Evolutionary conservation across 2,888 invertebrate species (phyloP).

Genomic region (Archaeoteleia sp.): DNA sequence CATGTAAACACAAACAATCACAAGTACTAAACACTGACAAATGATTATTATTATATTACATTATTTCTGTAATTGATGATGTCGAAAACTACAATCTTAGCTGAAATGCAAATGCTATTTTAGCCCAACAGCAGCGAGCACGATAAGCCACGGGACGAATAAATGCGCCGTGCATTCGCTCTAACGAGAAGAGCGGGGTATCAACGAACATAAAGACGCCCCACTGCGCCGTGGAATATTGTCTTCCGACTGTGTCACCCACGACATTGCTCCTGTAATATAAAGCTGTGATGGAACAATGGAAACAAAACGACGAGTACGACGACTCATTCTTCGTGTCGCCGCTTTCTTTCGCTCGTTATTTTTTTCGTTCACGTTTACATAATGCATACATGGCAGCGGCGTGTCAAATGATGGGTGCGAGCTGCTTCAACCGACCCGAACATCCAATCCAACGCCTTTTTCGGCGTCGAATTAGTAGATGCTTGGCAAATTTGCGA

Average conservation of each 20-base stretch:
- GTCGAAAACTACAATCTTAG: background rate
- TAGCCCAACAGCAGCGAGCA: conserved; percentile 11
- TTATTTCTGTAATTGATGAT: background rate
- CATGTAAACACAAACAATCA: no score
- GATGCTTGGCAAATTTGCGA: no score
- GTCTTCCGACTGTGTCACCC: conserved; percentile 54
- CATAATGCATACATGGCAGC: conserved; percentile 40
- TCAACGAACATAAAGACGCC: conserved; percentile 51
- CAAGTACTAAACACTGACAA: no score
- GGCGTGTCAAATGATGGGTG: conserved; percentile 28
- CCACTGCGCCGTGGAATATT: conserved; percentile 50
- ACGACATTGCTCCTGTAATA: conserved; percentile 49
- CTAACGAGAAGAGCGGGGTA: conserved; percentile 43
- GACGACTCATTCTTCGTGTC: conserved; percentile 48
- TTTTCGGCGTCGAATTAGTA: no score
- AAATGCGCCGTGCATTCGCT: conserved; percentile 35
- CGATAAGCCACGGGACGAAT: conserved; percentile 38
- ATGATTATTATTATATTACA: no score
- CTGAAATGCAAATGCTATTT: conserved; percentile 24
- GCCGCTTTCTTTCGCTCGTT: conserved; percentile 19
- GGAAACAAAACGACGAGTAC: conserved; percentile 49
- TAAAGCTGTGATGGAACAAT: conserved; percentile 55
- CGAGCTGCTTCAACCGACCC: conserved; percentile 15
- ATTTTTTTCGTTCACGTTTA: conserved; percentile 26
- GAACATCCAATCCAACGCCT: background rate